These are phyloP conservation scores for Minunthozetes semirufus DNA, from an alignment of 2,888 invertebrate species.

Conservation along the genomic window DNA sequence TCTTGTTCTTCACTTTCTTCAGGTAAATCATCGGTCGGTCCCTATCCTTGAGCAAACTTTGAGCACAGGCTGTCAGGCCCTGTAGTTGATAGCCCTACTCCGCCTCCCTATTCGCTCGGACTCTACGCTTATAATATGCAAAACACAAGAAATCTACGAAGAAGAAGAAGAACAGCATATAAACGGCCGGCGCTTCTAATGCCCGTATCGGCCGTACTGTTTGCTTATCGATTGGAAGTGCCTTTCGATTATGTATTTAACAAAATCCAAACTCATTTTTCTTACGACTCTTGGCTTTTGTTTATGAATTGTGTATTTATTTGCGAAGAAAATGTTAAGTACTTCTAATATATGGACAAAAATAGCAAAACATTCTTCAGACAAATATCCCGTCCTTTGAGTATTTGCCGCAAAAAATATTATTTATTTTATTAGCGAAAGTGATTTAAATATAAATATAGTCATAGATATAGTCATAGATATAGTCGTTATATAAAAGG, in stretches of 20 bases:
- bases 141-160: no score
- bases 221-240: conserved; percentile 3
- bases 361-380: no score
- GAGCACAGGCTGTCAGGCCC: background rate
- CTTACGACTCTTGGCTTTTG: background rate
- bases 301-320: background rate
- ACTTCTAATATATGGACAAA: no score
- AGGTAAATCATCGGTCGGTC: no score
- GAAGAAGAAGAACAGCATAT: background rate
- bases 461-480: no score
- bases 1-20: no score
- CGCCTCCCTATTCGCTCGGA: background rate
- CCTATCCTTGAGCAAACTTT: no score
- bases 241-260: conserved; percentile 9
- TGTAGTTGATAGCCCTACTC: background rate
- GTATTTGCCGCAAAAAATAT: background rate
- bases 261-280: background rate
- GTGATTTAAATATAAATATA: background rate
- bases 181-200: background rate
- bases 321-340: background rate
- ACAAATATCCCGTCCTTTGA: no score
- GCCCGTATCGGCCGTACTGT: conserved; percentile 9
- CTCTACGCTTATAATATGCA: background rate
- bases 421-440: background rate
- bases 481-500: no score